Base-by-base conservation (phyloP, 2,888 invertebrate genomes). In the Zaprionus obscuricornis region DNA sequence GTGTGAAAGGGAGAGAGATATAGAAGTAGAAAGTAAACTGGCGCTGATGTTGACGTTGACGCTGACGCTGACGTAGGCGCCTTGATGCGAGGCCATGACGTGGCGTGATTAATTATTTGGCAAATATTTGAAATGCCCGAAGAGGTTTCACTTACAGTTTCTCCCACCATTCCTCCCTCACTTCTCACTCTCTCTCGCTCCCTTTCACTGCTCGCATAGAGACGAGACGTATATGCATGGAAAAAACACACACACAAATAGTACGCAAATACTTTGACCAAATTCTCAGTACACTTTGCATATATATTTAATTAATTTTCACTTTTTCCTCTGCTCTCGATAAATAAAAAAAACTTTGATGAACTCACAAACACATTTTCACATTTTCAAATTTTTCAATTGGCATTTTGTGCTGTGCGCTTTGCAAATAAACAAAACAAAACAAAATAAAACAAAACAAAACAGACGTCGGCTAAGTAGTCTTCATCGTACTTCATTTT, bases 21-120 rank as follows among this genome's bases (percentile, higher is more conserved):
- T n/a, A n/a, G n/a, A n/a, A n/a, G n/a, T n/a, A n/a, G n/a, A n/a
- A n/a, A n/a, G n/a, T n/a, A n/a, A n/a, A 22, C 39, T 34, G 26
- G n/a, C 18, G 22, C 36, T 40, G 46, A 24, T 31, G 39, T n/a
- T n/a, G n/a, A n/a, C n/a, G n/a, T n/a, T n/a, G n/a, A n/a, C n/a
- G 13, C 29, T 47, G 49, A 20, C 16, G 54, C 46, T 56, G 67
- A 64, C 63, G 72, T 58, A 43, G 67, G 50, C 67, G 34, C 40
- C 50, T 20, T 16, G 42, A 33, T 20, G 55, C 24, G 5, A 14
- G 42, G 31, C 56, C 39, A 37, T 63, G 81, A 68, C 68, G 58
- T 76, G 81, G 74, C 81, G 74, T 78, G 84, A 78, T 78, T 83
- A 78, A 84, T 78, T 84, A 84, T 81, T 81, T 69, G 54, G 71